phyloP scores from a whole-genome alignment of 2,797 vertebrate genomes.

The Premnoplex brunnescens region DNA sequence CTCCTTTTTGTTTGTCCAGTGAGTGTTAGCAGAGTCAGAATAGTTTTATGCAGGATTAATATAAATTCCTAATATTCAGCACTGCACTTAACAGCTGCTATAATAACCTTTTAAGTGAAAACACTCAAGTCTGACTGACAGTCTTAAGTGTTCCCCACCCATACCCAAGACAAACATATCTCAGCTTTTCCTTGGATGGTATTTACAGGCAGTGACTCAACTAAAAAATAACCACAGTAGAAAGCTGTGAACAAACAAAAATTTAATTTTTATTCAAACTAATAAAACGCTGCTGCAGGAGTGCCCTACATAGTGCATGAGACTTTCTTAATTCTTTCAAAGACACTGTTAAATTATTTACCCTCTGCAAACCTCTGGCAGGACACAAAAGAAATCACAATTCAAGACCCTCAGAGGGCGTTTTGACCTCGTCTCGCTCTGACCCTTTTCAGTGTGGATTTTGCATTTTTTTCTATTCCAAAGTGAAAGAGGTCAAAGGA shows the following conservation, averaged over 20 bases:
- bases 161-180: slow-evolving; percentile 9
- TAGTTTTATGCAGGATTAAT: not conserved
- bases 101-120: slow-evolving; percentile 19
- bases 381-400: not conserved
- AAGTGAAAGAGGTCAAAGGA: not conserved
- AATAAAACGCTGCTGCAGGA: not conserved
- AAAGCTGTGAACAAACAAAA: not conserved
- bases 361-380: not conserved
- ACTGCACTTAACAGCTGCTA: not conserved
- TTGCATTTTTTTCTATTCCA: not conserved
- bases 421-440: not conserved
- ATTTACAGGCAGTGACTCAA: slow-evolving; percentile 26
- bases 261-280: not conserved
- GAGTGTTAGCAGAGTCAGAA: not conserved
- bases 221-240: not conserved
- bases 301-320: not conserved
- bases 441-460: not conserved
- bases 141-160: not conserved
- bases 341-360: not conserved
- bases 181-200: not conserved
- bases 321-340: not conserved
- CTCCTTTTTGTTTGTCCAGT: not conserved
- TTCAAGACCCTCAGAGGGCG: not conserved
- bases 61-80: not conserved
- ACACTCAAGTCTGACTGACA: not conserved